phyloP scores from a whole-genome alignment of 2,113 vertebrate species.

The Triplophysa rosa region DNA sequence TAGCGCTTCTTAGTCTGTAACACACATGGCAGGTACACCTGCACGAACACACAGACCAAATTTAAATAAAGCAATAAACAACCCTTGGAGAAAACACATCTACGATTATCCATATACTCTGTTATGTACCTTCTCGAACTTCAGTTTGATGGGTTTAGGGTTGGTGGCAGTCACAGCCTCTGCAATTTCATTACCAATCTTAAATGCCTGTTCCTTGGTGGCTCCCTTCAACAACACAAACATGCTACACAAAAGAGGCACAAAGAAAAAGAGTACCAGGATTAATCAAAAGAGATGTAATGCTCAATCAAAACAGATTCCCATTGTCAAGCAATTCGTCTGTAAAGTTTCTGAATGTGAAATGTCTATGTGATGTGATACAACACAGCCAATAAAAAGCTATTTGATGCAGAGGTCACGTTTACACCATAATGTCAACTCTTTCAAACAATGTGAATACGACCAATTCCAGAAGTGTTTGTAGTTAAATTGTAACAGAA shows the following conservation, averaged over 20 bases:
- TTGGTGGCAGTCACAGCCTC: constrained; percentile 97
- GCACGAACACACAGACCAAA: constrained; percentile 32
- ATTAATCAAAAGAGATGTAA: background rate
- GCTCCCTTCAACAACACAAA: constrained; percentile 97
- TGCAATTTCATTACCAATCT: constrained; percentile 95
- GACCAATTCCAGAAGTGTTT: too few relatives aligned
- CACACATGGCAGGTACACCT: constrained; percentile 98
- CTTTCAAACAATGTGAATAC: too few relatives aligned
- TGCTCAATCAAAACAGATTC: too few relatives aligned
- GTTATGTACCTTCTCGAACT: constrained; percentile 93
- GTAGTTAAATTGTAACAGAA: too few relatives aligned
- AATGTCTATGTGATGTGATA: too few relatives aligned
- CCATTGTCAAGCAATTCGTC: too few relatives aligned
- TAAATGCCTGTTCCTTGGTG: constrained; percentile 97
- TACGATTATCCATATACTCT: background rate
- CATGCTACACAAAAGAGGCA: constrained; percentile 75
- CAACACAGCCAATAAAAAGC: too few relatives aligned
- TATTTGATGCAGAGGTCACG: too few relatives aligned
- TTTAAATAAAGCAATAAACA: background rate
- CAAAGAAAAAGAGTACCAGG: background rate
- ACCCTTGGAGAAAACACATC: background rate
- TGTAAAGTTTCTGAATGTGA: too few relatives aligned
- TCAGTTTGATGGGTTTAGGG: constrained; percentile 93
- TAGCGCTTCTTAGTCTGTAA: constrained; percentile 98
- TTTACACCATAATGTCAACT: too few relatives aligned